Conservation (phyloP, 2,797 vertebrate genomes). For the Choloepus didactylus region DNA sequence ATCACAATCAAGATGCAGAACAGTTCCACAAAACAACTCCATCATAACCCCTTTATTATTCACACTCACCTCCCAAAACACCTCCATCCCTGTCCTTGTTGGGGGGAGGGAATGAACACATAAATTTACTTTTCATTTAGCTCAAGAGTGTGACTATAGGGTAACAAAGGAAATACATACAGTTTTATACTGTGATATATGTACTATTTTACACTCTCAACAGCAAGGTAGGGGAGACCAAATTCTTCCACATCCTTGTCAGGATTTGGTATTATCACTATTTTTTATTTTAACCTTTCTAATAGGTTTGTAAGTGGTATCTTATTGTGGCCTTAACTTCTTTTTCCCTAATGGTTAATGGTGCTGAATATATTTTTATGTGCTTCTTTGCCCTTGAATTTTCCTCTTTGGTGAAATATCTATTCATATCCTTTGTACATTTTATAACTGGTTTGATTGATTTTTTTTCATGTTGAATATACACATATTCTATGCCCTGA, state of each 20-base stretch:
- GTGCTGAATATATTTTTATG: not conserved
- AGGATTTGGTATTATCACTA: not conserved
- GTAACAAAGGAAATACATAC: not conserved
- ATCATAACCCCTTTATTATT: too few species aligned
- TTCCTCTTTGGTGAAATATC: not conserved
- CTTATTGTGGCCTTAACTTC: not conserved
- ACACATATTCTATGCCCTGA: too few species aligned
- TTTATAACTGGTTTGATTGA: not conserved
- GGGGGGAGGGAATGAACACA: too few species aligned
- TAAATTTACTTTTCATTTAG: not conserved
- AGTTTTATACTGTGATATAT: not conserved
- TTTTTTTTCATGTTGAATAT: too few species aligned
- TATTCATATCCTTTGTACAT: not conserved
- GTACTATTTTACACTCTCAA: not conserved
- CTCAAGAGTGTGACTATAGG: not conserved
- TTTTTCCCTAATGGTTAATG: not conserved
- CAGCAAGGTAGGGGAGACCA: not conserved
- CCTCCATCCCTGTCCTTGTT: not conserved
- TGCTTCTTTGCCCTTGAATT: not conserved
- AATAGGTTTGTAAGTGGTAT: not conserved
- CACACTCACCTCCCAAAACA: too few species aligned
- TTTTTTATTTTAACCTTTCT: not conserved
- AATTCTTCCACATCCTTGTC: not conserved
- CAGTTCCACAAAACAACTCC: not conserved
- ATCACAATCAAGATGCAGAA: not conserved